phyloP scores from a whole-genome alignment of 2,113 vertebrate species.

The Brachirus orientalis region DNA sequence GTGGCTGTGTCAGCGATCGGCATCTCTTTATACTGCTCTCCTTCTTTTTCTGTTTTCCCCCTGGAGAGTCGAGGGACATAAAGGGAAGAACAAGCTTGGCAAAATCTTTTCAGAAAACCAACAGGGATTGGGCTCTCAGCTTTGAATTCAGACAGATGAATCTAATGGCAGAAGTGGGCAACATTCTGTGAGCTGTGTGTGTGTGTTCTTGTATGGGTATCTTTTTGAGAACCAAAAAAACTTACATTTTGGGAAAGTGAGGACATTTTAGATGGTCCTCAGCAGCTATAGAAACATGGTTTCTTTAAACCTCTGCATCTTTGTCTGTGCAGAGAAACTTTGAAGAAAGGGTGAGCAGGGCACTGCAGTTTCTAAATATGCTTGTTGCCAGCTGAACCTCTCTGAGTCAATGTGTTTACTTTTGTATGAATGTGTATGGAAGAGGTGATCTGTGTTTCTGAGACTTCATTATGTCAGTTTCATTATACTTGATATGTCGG shows the following conservation, averaged over 20 bases:
- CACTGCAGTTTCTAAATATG: slow-evolving; percentile 55
- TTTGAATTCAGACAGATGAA: slow-evolving; percentile 68
- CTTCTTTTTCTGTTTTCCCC: slow-evolving; percentile 47
- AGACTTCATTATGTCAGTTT: too few relatives aligned
- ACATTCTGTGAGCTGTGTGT: slow-evolving; percentile 44
- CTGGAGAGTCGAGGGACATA: slow-evolving; percentile 48
- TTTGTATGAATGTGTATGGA: too few relatives aligned
- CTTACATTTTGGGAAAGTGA: too few relatives aligned
- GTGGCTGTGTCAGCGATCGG: slow-evolving; percentile 70
- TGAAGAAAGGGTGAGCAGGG: slow-evolving; percentile 40
- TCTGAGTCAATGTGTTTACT: too few relatives aligned
- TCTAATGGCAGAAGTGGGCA: slow-evolving; percentile 64
- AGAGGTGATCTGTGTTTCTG: too few relatives aligned
- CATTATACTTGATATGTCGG: too few relatives aligned
- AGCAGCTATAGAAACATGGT: slow-evolving; percentile 63
- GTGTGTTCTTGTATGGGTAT: background rate
- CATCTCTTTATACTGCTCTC: slow-evolving; percentile 13
- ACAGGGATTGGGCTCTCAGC: slow-evolving; percentile 55
- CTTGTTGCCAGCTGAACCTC: slow-evolving; percentile 35
- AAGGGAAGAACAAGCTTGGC: slow-evolving; percentile 64
- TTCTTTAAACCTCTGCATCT: slow-evolving; percentile 53
- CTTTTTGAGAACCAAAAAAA: too few relatives aligned
- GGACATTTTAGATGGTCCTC: too few relatives aligned
- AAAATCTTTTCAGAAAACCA: slow-evolving; percentile 61
- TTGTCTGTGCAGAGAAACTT: slow-evolving; percentile 47